Conservation (phyloP, 2,888 invertebrate species). For the Anarsia innoxiella region DNA sequence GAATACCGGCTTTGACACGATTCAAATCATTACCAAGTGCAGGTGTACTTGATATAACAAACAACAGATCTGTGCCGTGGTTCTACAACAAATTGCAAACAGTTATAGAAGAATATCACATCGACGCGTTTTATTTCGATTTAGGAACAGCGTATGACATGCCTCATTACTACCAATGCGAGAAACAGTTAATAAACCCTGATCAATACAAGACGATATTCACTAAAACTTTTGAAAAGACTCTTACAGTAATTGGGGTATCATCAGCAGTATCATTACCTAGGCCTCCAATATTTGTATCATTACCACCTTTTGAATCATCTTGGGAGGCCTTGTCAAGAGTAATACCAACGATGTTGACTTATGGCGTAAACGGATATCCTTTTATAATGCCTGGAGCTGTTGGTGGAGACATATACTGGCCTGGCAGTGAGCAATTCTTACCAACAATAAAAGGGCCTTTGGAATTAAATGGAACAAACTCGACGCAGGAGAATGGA, state of each 20-base stretch:
- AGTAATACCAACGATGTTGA: constrained; percentile 90
- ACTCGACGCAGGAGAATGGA: constrained; percentile 53
- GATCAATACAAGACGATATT: constrained; percentile 88
- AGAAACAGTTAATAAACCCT: constrained; percentile 82
- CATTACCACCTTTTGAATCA: constrained; percentile 89
- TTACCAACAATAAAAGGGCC: constrained; percentile 68
- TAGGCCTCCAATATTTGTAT: constrained; percentile 88
- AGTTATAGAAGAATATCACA: constrained; percentile 82
- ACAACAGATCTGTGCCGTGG: constrained; percentile 88
- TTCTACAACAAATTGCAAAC: constrained; percentile 81
- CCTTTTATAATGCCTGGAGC: constrained; percentile 95
- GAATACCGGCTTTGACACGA: constrained; percentile 87
- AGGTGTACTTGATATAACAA: constrained; percentile 90
- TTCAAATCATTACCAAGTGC: constrained; percentile 88
- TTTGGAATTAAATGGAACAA: constrained; percentile 37
- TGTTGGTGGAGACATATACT: constrained; percentile 90
- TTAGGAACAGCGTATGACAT: constrained; percentile 88
- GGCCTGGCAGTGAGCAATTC: constrained; percentile 75
- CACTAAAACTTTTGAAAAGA: constrained; percentile 77
- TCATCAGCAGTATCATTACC: constrained; percentile 89
- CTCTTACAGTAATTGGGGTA: constrained; percentile 84
- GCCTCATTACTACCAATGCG: constrained; percentile 89
- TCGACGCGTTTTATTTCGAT: constrained; percentile 91
- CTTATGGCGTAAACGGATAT: constrained; percentile 92
- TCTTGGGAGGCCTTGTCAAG: constrained; percentile 90